A percentile compares a stretch with the other conserved stretches of the same genome.
phyloP scores from a whole-genome alignment of 2,797 vertebrate genomes.

The Alca torda region DNA sequence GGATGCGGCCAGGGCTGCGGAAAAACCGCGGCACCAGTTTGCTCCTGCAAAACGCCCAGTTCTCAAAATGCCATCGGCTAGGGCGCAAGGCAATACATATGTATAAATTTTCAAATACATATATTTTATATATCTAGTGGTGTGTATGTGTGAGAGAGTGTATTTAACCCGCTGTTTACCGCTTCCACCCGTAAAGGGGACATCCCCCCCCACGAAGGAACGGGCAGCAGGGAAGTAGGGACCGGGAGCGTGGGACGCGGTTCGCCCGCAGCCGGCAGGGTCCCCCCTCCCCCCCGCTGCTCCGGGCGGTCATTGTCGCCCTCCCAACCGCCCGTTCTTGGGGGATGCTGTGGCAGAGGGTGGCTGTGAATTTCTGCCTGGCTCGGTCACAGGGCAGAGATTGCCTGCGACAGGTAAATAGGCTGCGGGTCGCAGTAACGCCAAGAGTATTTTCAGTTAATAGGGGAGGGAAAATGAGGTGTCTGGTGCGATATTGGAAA shows the following conservation, averaged over 20 bases:
- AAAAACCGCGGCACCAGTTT: fast-evolving
- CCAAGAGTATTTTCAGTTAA: constrained; percentile 91
- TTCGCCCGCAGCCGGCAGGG: too few relatives aligned
- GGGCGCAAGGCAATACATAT: too few relatives aligned
- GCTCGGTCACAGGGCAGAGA: constrained; percentile 74
- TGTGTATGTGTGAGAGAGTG: not conserved
- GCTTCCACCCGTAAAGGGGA: not conserved
- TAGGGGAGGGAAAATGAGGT: constrained; percentile 91
- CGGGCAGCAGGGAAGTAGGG: not conserved
- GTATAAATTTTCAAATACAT: not conserved
- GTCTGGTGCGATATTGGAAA: constrained; percentile 90
- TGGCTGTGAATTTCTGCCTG: constrained; percentile 41
- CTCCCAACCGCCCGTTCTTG: not conserved
- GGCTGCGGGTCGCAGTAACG: constrained; percentile 84
- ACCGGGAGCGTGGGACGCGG: not conserved
- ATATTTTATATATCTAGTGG: not conserved
- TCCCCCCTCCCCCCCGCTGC: not conserved
- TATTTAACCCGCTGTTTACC: not conserved
- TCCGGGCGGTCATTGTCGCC: not conserved
- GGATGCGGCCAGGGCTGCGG: not conserved
- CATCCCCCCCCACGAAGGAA: fast-evolving
- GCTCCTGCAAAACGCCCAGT: not conserved
- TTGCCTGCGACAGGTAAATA: constrained; percentile 93
- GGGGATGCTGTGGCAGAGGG: not conserved
- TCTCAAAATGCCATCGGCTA: not conserved